Evolutionary conservation across 2,888 invertebrate species (phyloP), one percentile per base, ranked within the genome.

Genomic region (Stictocephala bisonia): DNA sequence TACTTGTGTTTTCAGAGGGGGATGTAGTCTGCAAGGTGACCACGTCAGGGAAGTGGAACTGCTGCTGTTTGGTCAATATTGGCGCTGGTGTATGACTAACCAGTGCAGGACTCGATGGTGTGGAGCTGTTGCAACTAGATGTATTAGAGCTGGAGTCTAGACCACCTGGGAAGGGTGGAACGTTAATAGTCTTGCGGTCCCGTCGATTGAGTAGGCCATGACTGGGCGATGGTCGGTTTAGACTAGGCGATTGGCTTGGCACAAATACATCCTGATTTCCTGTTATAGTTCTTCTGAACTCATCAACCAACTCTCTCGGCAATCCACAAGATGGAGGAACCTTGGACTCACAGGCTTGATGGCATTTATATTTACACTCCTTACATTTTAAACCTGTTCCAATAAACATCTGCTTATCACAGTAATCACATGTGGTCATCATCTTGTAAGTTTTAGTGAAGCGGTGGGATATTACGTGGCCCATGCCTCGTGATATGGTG

Each of bases 61-160:
- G 90, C 79, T 89, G 89, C 79, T 81, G 77, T 73, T 79, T 79
- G 81, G 83, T 81, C 71, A 83, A 80, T 68, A 79, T 73, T 71
- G 81, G 76, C n/a, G 77, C 76, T 6, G 77, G 75, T 20, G 78
- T 78, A 24, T 72, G 74, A 81, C 86, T 88, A 80, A 91, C 81
- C 53, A 84, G 86, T 79, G 96, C 96, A 64, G 98, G 97, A 82
- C 96, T 96, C 79, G 97, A 97, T 76, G 97, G 97, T 76, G 96
- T 95, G 73, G 97, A 97, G 83, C 96, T 96, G 85, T 96, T 97
- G 86, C 96, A 97, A 84, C 96, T 97, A 71, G 97, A 97, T 71
- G 96, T 95, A 83, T 94, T 96, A 48, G 96, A 96, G 84, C 95
- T 94, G 78, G 94, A 95, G 85, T 96, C 95, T 24, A 91, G 93